Evolutionary conservation across 2,797 vertebrate genomes (phyloP).

Genomic region (Chaunax sp.): DNA sequence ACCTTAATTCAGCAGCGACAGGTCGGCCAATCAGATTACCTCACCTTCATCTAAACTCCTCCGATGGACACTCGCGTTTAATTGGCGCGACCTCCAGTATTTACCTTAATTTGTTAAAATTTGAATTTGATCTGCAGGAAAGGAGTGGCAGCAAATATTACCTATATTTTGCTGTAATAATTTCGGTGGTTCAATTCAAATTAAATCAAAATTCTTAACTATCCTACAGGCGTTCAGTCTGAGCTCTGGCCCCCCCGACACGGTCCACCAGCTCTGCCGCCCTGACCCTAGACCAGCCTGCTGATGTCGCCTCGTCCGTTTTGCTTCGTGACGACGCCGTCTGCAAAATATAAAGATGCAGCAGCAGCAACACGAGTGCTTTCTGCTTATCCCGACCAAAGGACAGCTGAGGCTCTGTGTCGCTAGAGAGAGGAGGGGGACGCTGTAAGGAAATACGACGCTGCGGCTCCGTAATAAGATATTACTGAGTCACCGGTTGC

Average conservation of each 20-base stretch:
- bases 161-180: no score
- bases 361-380: slow-evolving; percentile 31
- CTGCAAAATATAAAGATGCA: slow-evolving; percentile 47
- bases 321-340: slow-evolving; percentile 10
- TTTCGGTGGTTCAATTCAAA: no score
- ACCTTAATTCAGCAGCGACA: slow-evolving; percentile 51
- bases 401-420: slow-evolving; percentile 3
- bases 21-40: slow-evolving; percentile 63
- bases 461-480: slow-evolving; percentile 25
- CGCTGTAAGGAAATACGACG: slow-evolving; percentile 44
- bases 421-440: slow-evolving; percentile 14
- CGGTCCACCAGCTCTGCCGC: not conserved
- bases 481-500: slow-evolving; percentile 32
- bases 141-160: no score
- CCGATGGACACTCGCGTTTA: not conserved
- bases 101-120: no score
- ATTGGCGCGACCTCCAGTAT: not conserved
- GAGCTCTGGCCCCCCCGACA: no score
- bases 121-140: no score
- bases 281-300: slow-evolving; percentile 38
- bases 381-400: slow-evolving; percentile 46
- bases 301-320: slow-evolving; percentile 19
- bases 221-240: no score
- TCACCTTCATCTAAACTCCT: slow-evolving; percentile 46
- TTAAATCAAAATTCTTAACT: no score